Conservation (phyloP, 2,888 invertebrate species). For the Baronia brevicornis region DNA sequence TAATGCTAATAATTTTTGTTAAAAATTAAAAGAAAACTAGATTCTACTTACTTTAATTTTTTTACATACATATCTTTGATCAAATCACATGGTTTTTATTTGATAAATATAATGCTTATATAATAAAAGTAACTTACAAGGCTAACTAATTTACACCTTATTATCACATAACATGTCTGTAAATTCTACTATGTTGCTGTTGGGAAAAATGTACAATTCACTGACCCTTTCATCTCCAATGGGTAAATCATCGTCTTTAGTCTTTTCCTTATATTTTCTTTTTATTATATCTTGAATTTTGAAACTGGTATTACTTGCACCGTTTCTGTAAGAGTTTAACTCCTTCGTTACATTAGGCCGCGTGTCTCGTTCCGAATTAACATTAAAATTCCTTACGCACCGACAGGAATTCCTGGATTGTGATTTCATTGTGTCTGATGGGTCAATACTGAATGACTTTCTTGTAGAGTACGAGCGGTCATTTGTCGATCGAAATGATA, state of each 20-base stretch:
- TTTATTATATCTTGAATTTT: conserved; percentile 20
- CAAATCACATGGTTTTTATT: conserved; percentile 16
- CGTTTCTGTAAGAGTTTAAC: conserved; percentile 31
- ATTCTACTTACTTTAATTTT: conserved; percentile 5
- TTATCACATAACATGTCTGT: conserved; percentile 62
- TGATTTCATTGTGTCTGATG: conserved; percentile 41
- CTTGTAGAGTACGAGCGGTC: conserved; percentile 51
- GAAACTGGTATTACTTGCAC: conserved; percentile 18
- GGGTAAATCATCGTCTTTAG: conserved; percentile 37
- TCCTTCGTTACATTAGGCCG: conserved; percentile 36
- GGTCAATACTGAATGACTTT: conserved; percentile 50
- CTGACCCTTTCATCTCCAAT: conserved; percentile 58
- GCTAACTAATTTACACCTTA: conserved; percentile 47
- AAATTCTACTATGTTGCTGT: conserved; percentile 64
- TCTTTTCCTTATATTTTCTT: conserved; percentile 33
- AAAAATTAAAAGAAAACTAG: conserved; percentile 8
- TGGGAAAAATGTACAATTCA: conserved; percentile 65
- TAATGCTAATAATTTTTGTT: no score
- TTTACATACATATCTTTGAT: conserved; percentile 8
- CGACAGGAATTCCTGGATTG: conserved; percentile 43
- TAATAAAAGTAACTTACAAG: conserved; percentile 1
- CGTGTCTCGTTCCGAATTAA: conserved; percentile 35
- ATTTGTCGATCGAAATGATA: conserved; percentile 62
- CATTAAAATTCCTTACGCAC: conserved; percentile 41
- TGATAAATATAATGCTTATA: conserved; percentile 15